Base-by-base conservation (phyloP, 35 echinoderm and acorn worm genomes). In the Apostichopus japonicus region DNA sequence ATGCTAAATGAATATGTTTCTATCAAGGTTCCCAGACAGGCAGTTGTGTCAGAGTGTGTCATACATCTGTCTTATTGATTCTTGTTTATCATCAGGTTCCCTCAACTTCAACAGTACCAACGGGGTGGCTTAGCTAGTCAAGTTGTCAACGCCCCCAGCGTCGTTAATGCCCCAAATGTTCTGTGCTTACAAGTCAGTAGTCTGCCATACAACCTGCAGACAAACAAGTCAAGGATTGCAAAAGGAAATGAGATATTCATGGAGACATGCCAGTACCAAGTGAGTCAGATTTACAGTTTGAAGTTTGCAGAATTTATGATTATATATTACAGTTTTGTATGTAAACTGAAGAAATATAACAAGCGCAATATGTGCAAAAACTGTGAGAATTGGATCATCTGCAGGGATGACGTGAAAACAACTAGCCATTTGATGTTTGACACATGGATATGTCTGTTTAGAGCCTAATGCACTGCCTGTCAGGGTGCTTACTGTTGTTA, bases 241-340 rank as follows among this genome's bases (percentile, higher is more conserved):
- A 91, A 91, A 56, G 93, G 96, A 53, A 98, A 99, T 90, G 97
- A 99, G 88, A 95, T 96, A 88, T 95, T 33, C 77, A 99, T 99
- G 97, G 93, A 91, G 63, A 87, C 93, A 6, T 72, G 78, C 19
- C 81, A 89, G 16, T 75, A 89, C 15, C 86, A 89, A 62, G 86
- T 89, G 62, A 13, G 56, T 58, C 57, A 59, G 57, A 9, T 4
- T 2, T 78, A 4, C 27, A 59, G 7, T 59, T 57, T 59, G 1
- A 0, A 3, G 11, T 59, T 59, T 59, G 57, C 11, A 13, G 7
- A 59, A 59, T 3, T 13, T 59, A 59, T 9, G 57, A 59, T 59
- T 5, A 59, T 5, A 59, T 33, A 33, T 33, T 33, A 33, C 27
- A 33, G 27, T 33, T 33, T 33, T 58, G 56, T 6, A 58, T 8